Percentiles rank a stretch among this genome's conserved stretches.
These are phyloP conservation scores for Andrena bucephala DNA, from an alignment of 2,888 invertebrate genomes.

Conservation along the genomic window DNA sequence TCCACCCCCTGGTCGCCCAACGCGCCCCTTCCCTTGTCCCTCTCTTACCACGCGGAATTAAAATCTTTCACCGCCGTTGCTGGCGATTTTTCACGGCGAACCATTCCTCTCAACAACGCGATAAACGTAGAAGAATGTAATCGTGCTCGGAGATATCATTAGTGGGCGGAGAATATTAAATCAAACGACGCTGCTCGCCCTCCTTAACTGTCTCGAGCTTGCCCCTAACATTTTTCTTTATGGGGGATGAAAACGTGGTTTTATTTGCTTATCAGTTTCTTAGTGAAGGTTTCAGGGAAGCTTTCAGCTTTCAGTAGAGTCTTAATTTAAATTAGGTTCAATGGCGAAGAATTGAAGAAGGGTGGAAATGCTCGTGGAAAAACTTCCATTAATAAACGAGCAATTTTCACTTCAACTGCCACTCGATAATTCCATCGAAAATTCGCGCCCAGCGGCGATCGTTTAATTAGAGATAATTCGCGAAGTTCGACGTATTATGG, in stretches of 20 bases:
- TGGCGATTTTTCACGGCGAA: conserved; percentile 20
- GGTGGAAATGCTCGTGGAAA: too few relatives aligned
- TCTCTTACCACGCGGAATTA: conserved; percentile 35
- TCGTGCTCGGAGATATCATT: conserved; percentile 1
- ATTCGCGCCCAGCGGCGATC: neutral
- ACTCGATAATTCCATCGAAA: neutral
- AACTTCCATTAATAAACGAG: too few relatives aligned
- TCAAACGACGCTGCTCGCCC: neutral
- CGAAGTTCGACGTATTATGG: conserved; percentile 19
- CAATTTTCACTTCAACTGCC: too few relatives aligned
- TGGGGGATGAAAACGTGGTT: neutral
- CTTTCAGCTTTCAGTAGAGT: too few relatives aligned
- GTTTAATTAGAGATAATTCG: neutral
- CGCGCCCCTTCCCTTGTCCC: neutral
- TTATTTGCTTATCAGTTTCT: neutral
- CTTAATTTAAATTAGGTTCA: too few relatives aligned
- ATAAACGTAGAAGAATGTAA: conserved; percentile 23
- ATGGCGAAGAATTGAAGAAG: too few relatives aligned
- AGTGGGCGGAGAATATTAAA: conserved; percentile 9
- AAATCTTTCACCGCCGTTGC: conserved; percentile 26
- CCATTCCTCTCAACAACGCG: conserved; percentile 10
- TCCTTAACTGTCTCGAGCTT: neutral
- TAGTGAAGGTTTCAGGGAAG: too few relatives aligned
- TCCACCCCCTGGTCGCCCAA: neutral
- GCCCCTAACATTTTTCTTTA: neutral